These are phyloP conservation scores for Chanos chanos DNA, from an alignment of 2,797 vertebrate genomes.

Conservation along the genomic window DNA sequence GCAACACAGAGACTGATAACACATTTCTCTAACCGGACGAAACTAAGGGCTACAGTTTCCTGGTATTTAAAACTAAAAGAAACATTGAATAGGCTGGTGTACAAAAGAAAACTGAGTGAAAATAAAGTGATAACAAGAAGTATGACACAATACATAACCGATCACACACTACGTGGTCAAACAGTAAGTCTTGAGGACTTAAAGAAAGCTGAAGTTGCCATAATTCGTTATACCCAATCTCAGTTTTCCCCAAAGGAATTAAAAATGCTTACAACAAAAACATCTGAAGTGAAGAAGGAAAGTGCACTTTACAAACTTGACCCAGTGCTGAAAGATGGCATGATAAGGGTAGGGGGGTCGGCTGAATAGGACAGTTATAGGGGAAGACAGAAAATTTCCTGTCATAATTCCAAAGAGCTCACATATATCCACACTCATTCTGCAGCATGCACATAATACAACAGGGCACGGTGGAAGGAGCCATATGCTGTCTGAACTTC, in stretches of 20 bases:
- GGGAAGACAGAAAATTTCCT: too few relatives aligned
- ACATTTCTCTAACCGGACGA: not conserved
- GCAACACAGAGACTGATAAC: too few relatives aligned
- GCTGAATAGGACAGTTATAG: too few relatives aligned
- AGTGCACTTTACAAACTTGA: conserved; percentile 1
- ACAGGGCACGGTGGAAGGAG: not conserved
- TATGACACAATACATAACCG: not conserved
- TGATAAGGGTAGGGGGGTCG: too few relatives aligned
- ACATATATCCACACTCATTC: too few relatives aligned
- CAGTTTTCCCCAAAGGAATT: not conserved
- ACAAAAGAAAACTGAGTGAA: too few relatives aligned
- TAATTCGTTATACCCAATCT: too few relatives aligned
- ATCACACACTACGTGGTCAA: too few relatives aligned
- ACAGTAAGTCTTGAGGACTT: not conserved
- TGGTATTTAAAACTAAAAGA: not conserved
- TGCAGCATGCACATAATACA: too few relatives aligned
- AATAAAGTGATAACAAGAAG: not conserved
- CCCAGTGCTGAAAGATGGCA: not conserved
- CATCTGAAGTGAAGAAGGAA: not conserved
- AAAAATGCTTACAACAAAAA: not conserved
- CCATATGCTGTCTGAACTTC: not conserved
- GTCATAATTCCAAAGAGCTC: too few relatives aligned
- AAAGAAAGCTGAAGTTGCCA: not conserved
- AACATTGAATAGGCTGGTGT: not conserved
- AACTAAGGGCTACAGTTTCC: not conserved